A percentile compares a stretch with the other conserved stretches of the same genome.
These are phyloP conservation scores for Urocitellus parryii DNA, from an alignment of 2,113 vertebrate species.

Conservation along the genomic window DNA sequence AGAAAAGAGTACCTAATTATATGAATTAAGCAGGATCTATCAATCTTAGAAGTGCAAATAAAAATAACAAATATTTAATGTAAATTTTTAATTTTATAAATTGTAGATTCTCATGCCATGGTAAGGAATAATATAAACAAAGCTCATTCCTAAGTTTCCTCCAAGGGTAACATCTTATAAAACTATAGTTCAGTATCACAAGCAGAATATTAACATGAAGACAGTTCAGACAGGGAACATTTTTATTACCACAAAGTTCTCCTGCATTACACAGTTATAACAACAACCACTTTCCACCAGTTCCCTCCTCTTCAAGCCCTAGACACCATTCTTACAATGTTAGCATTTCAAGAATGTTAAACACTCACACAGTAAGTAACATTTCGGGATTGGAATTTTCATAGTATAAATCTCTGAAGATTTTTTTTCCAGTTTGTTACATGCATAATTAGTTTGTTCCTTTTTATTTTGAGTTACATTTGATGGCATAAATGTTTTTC, in stretches of 20 bases:
- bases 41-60: neutral
- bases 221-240: neutral
- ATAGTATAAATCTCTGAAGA: neutral
- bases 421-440: neutral
- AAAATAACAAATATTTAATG: neutral
- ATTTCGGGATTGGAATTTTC: neutral
- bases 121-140: neutral
- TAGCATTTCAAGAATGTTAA: neutral
- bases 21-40: neutral
- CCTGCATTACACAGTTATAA: neutral
- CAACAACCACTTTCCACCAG: neutral
- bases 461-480: neutral
- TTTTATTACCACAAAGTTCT: neutral
- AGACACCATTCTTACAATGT: neutral
- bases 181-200: neutral
- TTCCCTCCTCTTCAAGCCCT: neutral
- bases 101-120: neutral
- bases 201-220: neutral
- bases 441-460: neutral
- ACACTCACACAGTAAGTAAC: neutral
- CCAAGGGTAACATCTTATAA: neutral
- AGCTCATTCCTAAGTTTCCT: neutral
- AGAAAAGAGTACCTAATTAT: neutral
- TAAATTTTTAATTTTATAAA: neutral
- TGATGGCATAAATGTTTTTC: neutral